These are phyloP conservation scores for Heterodera schachtii DNA, from an alignment of 1,140 invertebrate species.

Conservation along the genomic window DNA sequence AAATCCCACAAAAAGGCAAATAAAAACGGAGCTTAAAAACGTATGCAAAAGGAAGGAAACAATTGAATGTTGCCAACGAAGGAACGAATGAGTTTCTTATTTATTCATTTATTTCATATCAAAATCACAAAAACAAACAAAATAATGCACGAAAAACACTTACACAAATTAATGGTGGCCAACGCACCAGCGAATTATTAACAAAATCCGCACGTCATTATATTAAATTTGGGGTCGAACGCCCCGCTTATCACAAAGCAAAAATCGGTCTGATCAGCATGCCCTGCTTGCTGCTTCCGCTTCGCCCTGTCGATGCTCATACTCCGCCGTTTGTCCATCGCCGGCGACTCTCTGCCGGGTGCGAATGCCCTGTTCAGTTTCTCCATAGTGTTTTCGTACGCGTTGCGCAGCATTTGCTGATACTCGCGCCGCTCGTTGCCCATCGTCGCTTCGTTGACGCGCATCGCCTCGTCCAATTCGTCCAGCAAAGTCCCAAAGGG, in stretches of 20 bases:
- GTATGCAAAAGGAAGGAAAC: too few species aligned
- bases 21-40: neutral
- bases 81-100: too few species aligned
- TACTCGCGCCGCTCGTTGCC: constrained; percentile 51
- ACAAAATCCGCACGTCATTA: too few species aligned
- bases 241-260: neutral
- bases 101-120: too few species aligned
- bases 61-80: too few species aligned
- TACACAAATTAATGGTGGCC: too few species aligned
- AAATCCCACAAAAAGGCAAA: neutral
- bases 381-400: constrained; percentile 56
- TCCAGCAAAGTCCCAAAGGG: constrained; percentile 46
- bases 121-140: neutral
- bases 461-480: constrained; percentile 44
- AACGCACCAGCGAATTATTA: too few species aligned
- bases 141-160: neutral
- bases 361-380: neutral
- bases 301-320: neutral
- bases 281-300: neutral
- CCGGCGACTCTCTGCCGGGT: neutral
- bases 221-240: neutral
- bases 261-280: neutral
- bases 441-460: constrained; percentile 49
- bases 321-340: neutral
- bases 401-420: constrained; percentile 51